A percentile compares a stretch with the other conserved stretches of the same genome.
Evolutionary conservation across 2,113 vertebrate genomes (phyloP).

Genomic region (Pterocles burchelli): DNA sequence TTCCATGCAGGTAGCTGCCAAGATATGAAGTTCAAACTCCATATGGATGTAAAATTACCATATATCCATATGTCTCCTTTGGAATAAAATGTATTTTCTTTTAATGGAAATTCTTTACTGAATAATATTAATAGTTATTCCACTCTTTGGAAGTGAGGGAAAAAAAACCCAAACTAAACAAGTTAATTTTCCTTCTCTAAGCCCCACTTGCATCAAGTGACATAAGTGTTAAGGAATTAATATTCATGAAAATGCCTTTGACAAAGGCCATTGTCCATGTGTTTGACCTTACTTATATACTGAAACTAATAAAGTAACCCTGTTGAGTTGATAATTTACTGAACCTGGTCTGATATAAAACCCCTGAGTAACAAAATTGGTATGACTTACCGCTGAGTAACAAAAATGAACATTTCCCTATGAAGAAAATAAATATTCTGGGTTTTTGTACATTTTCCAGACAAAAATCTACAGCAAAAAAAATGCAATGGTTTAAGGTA

Average conservation of each 20-base stretch:
- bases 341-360: not conserved
- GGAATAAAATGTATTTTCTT: not conserved
- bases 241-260: not conserved
- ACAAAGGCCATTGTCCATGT: not conserved
- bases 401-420: not conserved
- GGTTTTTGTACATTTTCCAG: not conserved
- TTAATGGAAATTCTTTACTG: not conserved
- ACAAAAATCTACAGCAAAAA: not conserved
- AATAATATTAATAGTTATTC: not conserved
- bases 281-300: not conserved
- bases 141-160: not conserved
- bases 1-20: constrained; percentile 32
- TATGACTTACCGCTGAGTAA: not conserved
- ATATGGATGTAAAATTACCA: constrained; percentile 19
- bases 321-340: not conserved
- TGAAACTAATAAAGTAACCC: not conserved
- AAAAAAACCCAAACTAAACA: not conserved
- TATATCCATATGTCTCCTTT: not conserved
- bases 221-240: not conserved
- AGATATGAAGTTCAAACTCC: constrained; percentile 2
- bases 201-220: not conserved
- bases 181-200: not conserved
- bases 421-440: not conserved
- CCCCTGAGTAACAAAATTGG: not conserved
- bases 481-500: not conserved